phyloP scores from a whole-genome alignment of 2,113 vertebrate species.

The Collichthys lucidus region DNA sequence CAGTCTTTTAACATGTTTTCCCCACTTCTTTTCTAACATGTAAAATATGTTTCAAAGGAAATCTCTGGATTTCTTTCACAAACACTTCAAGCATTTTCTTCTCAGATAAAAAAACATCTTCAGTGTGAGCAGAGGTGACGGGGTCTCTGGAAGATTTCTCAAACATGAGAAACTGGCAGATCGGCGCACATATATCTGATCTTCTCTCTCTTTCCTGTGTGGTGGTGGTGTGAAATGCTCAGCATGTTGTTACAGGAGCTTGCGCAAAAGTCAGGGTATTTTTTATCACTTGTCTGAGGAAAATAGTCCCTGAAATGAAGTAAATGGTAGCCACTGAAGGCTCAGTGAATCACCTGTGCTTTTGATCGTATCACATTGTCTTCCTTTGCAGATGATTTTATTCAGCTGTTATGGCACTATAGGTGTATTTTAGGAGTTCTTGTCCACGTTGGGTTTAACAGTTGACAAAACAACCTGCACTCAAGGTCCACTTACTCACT shows the following conservation, averaged over 20 bases:
- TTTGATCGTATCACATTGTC: not conserved
- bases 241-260: not conserved
- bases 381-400: not conserved
- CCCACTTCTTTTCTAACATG: too few relatives aligned
- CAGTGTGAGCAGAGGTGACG: not conserved
- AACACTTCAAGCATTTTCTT: not conserved
- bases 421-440: too few relatives aligned
- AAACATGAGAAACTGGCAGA: slow-evolving; percentile 7
- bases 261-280: not conserved
- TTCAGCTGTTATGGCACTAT: too few relatives aligned
- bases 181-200: not conserved
- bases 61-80: too few relatives aligned
- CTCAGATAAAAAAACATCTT: not conserved
- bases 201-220: not conserved
- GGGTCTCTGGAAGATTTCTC: not conserved
- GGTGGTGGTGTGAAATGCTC: slow-evolving; percentile 2
- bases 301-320: not conserved
- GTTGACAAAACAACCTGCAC: not conserved
- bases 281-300: not conserved
- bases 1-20: too few relatives aligned
- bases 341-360: not conserved
- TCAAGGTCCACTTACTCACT: not conserved
- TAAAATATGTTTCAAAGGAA: too few relatives aligned
- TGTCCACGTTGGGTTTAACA: too few relatives aligned
- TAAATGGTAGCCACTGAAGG: not conserved